Base-by-base conservation (phyloP, 2,888 invertebrate genomes). In the Hoplodrina ambigua region DNA sequence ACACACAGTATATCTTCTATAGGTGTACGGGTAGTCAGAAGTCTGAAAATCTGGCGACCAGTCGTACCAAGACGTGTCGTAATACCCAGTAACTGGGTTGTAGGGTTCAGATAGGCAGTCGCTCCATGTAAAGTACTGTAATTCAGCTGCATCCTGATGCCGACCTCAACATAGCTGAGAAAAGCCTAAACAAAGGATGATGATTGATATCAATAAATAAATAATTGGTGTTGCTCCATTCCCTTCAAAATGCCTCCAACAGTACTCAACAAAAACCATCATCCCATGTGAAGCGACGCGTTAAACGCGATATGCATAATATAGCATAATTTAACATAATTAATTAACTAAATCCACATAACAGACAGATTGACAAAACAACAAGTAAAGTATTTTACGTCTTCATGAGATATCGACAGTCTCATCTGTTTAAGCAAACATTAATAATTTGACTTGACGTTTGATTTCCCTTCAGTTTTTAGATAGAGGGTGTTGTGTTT, bases 271-370 rank as follows among this genome's bases (percentile, higher is more conserved):
- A 78, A 75, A 72, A 74, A 67, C 66, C 59, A 68, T 5, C 68
- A 75, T 78, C 83, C 57, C 86, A 66, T 74, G 87, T 88, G 86
- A 87, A 90, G 66, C 85, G 91, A 92, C 83, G 90, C 92, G 87
- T 91, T 85, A 93, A 92, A 94, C 91, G 83, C 89, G 94, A 94
- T 95, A 93, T 93, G 94, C 94, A 94, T 94, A 94, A 93, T 94
- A 93, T 92, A 91, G 88, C 90, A 91, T 92, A 92, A 94, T 94
- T 94, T 92, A 90, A 93, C 92, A 94, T 95, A 94, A 95, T 94
- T 94, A 94, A 95, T 94, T 93, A 93, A 89, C 87, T 88, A 83
- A 77, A 54, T 78, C 75, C 76, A 75, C 69, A 67, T 58, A 72
- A 81, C 81, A 78, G 92, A 93, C 93, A 89, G 92, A 92, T 90